These are phyloP conservation scores for Actinernus sp. DNA, from an alignment of 92 coral and sea anemone species.

Conservation along the genomic window DNA sequence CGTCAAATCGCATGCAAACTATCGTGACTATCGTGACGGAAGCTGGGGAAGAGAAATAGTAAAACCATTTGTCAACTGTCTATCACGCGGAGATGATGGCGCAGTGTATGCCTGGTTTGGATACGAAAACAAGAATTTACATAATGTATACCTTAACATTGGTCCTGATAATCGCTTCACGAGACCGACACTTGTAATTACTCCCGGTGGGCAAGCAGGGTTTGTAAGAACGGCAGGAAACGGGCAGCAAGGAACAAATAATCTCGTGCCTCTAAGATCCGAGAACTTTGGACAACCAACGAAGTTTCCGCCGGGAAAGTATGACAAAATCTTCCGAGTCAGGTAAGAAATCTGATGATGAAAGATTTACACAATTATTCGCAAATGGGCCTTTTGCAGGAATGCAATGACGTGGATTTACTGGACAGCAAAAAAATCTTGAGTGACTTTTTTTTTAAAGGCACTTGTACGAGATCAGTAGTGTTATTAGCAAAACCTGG, in stretches of 20 bases:
- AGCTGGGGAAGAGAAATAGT: slow-evolving; percentile 63
- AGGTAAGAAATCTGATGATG: slow-evolving; percentile 59
- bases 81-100: slow-evolving; percentile 50
- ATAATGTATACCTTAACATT: slow-evolving; percentile 80
- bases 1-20: slow-evolving; percentile 82
- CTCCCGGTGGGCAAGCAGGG: slow-evolving; percentile 93
- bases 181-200: slow-evolving; percentile 70
- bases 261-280: slow-evolving; percentile 58
- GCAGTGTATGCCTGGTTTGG: slow-evolving; percentile 91
- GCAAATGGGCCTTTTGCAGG: too few relatives aligned
- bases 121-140: slow-evolving; percentile 84
- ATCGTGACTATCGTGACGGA: slow-evolving; percentile 88
- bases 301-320: slow-evolving; percentile 85
- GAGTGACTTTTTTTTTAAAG: too few relatives aligned
- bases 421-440: too few relatives aligned
- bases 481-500: too few relatives aligned
- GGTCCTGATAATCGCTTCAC: slow-evolving; percentile 89
- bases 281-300: slow-evolving; percentile 91
- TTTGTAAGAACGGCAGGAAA: slow-evolving; percentile 71
- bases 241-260: slow-evolving; percentile 36
- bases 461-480: too few relatives aligned
- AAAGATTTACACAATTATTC: too few relatives aligned
- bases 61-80: slow-evolving; percentile 77
- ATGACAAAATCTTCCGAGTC: slow-evolving; percentile 74
- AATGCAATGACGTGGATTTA: too few relatives aligned